Conservation (phyloP, 2,113 vertebrate species). For the Nothobranchius kuhntae region DNA sequence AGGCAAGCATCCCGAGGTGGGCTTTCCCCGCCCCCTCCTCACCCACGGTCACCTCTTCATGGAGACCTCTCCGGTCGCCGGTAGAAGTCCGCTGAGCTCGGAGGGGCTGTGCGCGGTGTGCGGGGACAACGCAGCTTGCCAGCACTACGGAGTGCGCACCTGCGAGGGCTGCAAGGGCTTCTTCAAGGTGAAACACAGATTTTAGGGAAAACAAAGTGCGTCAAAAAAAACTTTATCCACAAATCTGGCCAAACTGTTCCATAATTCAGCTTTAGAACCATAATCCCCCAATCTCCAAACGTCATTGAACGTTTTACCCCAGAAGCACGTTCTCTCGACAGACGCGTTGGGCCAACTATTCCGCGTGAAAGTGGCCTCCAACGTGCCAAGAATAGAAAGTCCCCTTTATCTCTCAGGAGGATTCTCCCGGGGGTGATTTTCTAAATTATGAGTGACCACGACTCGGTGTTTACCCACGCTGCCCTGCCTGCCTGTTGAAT, state of each 20-base stretch:
- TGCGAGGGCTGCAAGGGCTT: constrained; percentile 96
- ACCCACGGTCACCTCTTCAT: constrained; percentile 87
- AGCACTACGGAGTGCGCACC: constrained; percentile 93
- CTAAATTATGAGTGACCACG: constrained; percentile 95
- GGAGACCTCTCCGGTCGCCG: constrained; percentile 82
- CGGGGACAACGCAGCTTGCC: constrained; percentile 94
- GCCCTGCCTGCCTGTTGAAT: constrained; percentile 79
- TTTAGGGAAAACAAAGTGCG: too few species aligned
- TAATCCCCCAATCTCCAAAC: background rate
- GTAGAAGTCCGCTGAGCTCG: constrained; percentile 81
- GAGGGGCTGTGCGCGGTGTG: constrained; percentile 96
- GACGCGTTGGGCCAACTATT: constrained; percentile 43
- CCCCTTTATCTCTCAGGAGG: constrained; percentile 13
- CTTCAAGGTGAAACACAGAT: constrained; percentile 83
- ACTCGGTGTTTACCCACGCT: constrained; percentile 91
- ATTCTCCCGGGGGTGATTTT: constrained; percentile 79
- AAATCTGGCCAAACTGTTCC: too few species aligned
- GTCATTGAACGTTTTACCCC: constrained; percentile 12
- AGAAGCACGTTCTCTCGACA: constrained; percentile 55
- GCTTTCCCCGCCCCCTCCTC: constrained; percentile 86
- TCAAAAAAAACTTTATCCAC: too few species aligned
- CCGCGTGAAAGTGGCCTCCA: constrained; percentile 38
- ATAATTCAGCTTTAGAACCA: background rate
- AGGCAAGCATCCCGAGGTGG: constrained; percentile 84
- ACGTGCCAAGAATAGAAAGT: constrained; percentile 65